A percentile compares a stretch with the other conserved stretches of the same genome.
These are phyloP conservation scores for Chloropsis hardwickii DNA, from an alignment of 2,113 vertebrate genomes.

Conservation along the genomic window DNA sequence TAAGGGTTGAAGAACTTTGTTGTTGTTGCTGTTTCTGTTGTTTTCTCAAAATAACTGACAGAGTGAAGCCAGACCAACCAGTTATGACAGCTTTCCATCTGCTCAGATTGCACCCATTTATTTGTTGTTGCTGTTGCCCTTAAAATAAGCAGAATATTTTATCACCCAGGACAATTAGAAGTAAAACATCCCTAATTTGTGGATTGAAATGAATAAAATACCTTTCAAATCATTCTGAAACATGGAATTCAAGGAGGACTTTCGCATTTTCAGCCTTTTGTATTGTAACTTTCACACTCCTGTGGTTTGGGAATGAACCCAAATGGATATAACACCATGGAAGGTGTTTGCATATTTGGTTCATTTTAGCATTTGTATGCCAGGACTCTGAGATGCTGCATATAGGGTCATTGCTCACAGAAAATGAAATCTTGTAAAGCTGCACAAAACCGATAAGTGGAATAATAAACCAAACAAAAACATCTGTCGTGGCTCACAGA, in stretches of 20 bases:
- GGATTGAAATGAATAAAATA: neutral
- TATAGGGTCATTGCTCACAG: neutral
- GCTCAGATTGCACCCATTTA: neutral
- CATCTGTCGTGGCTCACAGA: slow-evolving; percentile 12
- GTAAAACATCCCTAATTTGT: neutral
- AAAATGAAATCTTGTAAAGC: slow-evolving; percentile 15
- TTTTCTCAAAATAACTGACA: neutral
- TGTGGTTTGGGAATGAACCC: neutral
- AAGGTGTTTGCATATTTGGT: neutral
- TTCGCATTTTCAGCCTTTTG: neutral
- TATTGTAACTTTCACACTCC: neutral
- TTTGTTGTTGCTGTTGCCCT: neutral
- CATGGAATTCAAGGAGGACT: neutral
- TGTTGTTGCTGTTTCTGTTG: neutral
- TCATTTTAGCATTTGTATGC: neutral
- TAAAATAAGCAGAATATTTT: neutral
- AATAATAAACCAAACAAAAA: slow-evolving; percentile 39
- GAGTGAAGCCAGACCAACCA: neutral
- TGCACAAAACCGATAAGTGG: neutral
- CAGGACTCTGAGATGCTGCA: neutral
- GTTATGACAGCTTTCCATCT: neutral
- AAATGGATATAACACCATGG: neutral
- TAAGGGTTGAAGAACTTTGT: neutral
- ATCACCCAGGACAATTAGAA: neutral
- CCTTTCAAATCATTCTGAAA: neutral